These are phyloP conservation scores for Spheniscus humboldti DNA, from an alignment of 2,797 vertebrate genomes.

Conservation along the genomic window DNA sequence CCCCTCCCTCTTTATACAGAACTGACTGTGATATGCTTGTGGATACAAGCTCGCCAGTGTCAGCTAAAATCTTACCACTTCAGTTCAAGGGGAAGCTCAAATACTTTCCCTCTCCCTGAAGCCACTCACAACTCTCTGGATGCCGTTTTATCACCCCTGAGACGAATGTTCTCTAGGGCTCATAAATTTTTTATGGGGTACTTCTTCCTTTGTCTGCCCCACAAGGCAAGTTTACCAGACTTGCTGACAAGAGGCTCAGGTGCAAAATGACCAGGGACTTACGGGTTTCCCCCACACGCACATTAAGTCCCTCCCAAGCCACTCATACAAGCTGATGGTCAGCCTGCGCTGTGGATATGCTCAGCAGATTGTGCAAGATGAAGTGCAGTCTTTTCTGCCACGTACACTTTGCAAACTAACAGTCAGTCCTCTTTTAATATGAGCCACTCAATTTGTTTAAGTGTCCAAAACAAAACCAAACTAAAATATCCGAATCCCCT, in stretches of 20 bases:
- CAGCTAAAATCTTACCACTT: not conserved
- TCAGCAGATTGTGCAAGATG: not conserved
- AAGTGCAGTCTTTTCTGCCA: not conserved
- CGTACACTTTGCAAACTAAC: not conserved
- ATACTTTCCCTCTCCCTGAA: not conserved
- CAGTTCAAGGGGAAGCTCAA: not conserved
- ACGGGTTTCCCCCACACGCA: fast-evolving
- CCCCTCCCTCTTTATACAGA: not conserved
- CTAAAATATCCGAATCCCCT: not conserved
- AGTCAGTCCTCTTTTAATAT: not conserved
- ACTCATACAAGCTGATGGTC: not conserved
- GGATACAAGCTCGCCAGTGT: not conserved
- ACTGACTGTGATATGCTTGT: not conserved
- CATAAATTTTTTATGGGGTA: not conserved
- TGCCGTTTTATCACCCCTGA: not conserved
- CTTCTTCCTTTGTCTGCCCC: not conserved
- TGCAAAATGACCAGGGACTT: not conserved
- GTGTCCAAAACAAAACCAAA: not conserved
- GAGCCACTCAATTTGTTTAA: not conserved
- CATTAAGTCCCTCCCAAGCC: not conserved
- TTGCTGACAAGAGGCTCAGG: not conserved
- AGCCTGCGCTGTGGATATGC: not conserved
- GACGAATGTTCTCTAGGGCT: not conserved
- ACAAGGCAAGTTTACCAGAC: not conserved
- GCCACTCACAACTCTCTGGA: not conserved